Conservation (phyloP, 30 jellyfish, hydroid and myxozoan genomes). For the Hydractinia symbiolongicarpus region DNA sequence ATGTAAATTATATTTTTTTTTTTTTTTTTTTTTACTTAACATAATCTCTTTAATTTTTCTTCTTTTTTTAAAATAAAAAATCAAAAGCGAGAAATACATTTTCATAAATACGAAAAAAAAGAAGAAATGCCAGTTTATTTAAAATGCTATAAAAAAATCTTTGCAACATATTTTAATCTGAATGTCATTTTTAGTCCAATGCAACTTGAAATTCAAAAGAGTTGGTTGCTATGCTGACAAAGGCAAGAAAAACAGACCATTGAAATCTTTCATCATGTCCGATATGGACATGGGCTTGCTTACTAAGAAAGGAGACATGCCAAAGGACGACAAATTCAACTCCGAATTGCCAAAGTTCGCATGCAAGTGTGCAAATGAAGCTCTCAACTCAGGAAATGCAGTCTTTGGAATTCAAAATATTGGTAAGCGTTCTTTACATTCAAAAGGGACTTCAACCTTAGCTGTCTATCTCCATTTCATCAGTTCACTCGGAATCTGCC, state of each 20-base stretch:
- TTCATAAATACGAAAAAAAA: too few relatives aligned
- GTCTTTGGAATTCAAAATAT: constrained; percentile 79
- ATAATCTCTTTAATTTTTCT: too few relatives aligned
- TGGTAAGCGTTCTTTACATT: constrained; percentile 36
- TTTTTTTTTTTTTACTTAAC: neutral
- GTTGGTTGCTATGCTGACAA: constrained; percentile 83
- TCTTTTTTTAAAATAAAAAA: too few relatives aligned
- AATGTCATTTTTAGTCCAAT: constrained; percentile 46
- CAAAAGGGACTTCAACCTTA: neutral
- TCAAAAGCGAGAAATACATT: too few relatives aligned
- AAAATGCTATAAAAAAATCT: neutral
- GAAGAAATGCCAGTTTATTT: neutral
- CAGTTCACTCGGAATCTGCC: too few relatives aligned
- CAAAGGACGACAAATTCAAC: constrained; percentile 55
- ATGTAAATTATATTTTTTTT: constrained; percentile 15
- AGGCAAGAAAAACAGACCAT: constrained; percentile 56
- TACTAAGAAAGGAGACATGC: constrained; percentile 65
- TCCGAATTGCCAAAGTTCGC: constrained; percentile 69
- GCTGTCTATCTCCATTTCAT: too few relatives aligned
- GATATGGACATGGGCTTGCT: constrained; percentile 57
- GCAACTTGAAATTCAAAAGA: constrained; percentile 80
- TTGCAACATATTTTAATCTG: neutral
- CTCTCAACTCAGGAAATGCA: constrained; percentile 86
- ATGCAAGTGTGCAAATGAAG: constrained; percentile 96
- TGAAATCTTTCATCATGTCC: constrained; percentile 59